A percentile compares a stretch with the other conserved stretches of the same genome.
phyloP scores from a whole-genome alignment of 2,797 vertebrate genomes.

The Yasuhikotakia modesta region DNA sequence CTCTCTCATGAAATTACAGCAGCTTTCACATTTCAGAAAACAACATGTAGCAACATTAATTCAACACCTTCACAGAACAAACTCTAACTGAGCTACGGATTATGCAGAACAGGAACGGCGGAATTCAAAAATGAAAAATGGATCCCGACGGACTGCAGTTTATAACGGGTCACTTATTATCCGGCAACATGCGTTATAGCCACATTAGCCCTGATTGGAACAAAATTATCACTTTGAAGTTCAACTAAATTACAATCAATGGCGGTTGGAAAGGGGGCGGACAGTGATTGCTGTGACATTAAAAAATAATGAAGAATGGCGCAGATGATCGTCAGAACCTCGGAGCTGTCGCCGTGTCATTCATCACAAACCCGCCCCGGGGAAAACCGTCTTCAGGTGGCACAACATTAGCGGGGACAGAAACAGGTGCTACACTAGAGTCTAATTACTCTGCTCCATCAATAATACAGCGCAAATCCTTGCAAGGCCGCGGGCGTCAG shows the following conservation, averaged over 20 bases:
- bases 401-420: slow-evolving; percentile 72
- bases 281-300: slow-evolving; percentile 74
- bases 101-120: no score
- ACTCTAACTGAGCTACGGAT: no score
- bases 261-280: slow-evolving; percentile 53
- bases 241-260: slow-evolving; percentile 67
- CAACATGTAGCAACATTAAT: no score
- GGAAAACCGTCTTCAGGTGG: slow-evolving; percentile 68
- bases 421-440: slow-evolving; percentile 78
- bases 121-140: slow-evolving; percentile 26
- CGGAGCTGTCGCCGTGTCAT: slow-evolving; percentile 70
- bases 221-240: slow-evolving; percentile 61
- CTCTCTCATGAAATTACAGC: no score
- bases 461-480: slow-evolving; percentile 74
- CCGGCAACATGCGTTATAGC: slow-evolving; percentile 50
- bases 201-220: slow-evolving; percentile 59
- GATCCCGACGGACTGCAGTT: slow-evolving; percentile 21
- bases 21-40: no score
- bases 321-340: slow-evolving; percentile 71
- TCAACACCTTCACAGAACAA: no score
- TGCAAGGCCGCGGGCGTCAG: slow-evolving; percentile 40
- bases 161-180: slow-evolving; percentile 53
- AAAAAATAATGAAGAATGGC: slow-evolving; percentile 76
- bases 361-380: slow-evolving; percentile 68
- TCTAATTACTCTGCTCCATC: slow-evolving; percentile 80